A percentile compares a stretch with the other conserved stretches of the same genome.
phyloP scores from a whole-genome alignment of 2,797 vertebrate species.

The Sebastes flavidus region DNA sequence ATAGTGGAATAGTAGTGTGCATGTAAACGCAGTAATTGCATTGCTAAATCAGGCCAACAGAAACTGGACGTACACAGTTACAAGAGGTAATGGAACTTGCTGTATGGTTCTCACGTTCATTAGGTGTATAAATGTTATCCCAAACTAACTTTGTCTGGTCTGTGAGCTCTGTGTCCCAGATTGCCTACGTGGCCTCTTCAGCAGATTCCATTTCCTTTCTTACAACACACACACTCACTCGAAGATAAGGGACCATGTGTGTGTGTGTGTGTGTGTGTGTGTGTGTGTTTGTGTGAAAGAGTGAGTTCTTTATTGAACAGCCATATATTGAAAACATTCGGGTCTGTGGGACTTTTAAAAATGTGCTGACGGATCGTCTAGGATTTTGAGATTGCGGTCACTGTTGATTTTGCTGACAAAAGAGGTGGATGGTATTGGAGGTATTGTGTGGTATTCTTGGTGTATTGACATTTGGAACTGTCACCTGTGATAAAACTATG shows the following conservation, averaged over 20 bases:
- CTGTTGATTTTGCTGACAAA: slow-evolving; percentile 7
- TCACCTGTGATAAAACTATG: background rate
- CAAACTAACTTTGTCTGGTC: slow-evolving; percentile 17
- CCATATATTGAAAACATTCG: background rate
- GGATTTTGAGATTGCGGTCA: background rate
- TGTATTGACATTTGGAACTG: background rate
- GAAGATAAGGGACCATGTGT: slow-evolving; percentile 3
- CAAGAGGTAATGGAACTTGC: background rate
- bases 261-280: background rate
- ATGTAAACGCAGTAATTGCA: background rate
- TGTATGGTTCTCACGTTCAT: background rate
- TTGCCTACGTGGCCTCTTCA: slow-evolving; percentile 9
- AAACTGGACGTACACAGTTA: background rate
- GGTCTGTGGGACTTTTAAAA: background rate
- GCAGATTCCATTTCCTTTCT: slow-evolving; percentile 46
- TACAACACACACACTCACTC: slow-evolving; percentile 1
- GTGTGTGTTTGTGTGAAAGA: background rate
- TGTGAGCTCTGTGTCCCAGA: slow-evolving; percentile 21
- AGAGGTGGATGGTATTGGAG: background rate
- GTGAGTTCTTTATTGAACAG: background rate
- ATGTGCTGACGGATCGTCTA: background rate
- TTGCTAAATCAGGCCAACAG: background rate
- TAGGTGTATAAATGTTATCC: slow-evolving; percentile 34
- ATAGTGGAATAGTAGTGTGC: no score
- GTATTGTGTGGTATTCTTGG: background rate